Evolutionary conservation across 2,113 vertebrate species (phyloP), one percentile per base, ranked within the genome.

Genomic region (Echinops telfairi): DNA sequence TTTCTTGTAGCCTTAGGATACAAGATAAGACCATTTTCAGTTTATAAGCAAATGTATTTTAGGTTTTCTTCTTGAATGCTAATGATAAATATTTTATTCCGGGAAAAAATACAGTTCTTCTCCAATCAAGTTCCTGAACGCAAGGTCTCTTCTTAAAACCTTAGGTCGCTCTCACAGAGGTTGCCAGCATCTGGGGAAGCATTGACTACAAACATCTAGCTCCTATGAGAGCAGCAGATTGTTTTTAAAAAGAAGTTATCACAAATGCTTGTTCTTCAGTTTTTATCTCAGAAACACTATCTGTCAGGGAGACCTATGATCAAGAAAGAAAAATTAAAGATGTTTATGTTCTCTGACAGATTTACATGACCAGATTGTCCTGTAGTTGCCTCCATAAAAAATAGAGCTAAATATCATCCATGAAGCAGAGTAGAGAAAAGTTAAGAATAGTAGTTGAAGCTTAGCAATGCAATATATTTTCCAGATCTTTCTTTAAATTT

Each of bases 201-300:
- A 64, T 10, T 58, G 73, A 14, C 68, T 82, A 17, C 33, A 77
- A 70, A 82, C 68, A 22, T 66, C 29, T 29, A 53, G 17, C n/a
- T 88, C n/a, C 38, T 43, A 6, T 15, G 38, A 88, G 79, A 88
- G 53, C 38, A 33, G 58, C 58, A 85, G 87, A 10, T 11, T 60
- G 58, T 16, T 79, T 88, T 73, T 7, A 53, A 75, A 62, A 75
- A 80, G 68, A 23, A 1, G 2, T 86, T 62, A 40, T 77, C 8
- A 80, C 19, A 70, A 53, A 76, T 16, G 4, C 16, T 12, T 38
- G 14, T 33, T 68, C 66, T 76, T 38, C 25, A n/a, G 58, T 57
- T 86, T 92, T 86, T 40, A 43, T 73, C 17, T 78, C 31, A 71
- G 83, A 87, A 71, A 83, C 70, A 19, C 60, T 78, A 60, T 12